Percentiles rank a stretch among this genome's conserved stretches.
These are phyloP conservation scores for Sparidentex hasta DNA, from an alignment of 2,797 vertebrate species.

Conservation along the genomic window DNA sequence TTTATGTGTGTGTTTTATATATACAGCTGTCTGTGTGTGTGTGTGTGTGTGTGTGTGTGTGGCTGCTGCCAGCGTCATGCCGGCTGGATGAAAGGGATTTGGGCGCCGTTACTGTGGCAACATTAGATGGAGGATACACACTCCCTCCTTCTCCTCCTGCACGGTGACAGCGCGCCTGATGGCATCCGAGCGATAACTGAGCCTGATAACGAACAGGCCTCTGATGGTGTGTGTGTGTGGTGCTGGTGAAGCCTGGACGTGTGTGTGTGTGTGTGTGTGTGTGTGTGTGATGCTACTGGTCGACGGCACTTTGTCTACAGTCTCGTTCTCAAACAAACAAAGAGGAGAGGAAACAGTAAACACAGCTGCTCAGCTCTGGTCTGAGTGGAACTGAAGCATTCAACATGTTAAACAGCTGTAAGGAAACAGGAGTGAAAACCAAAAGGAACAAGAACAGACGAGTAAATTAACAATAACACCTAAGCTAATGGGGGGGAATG, in stretches of 20 bases:
- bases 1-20: not conserved
- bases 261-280: not conserved
- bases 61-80: slow-evolving; percentile 61
- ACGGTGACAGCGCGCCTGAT: slow-evolving; percentile 53
- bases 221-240: not conserved
- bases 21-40: no score
- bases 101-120: slow-evolving; percentile 84
- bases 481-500: not conserved
- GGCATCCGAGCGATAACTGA: slow-evolving; percentile 38
- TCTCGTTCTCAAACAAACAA: not conserved
- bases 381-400: not conserved
- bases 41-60: slow-evolving; percentile 9
- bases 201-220: slow-evolving; percentile 21
- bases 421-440: not conserved
- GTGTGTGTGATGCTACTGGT: slow-evolving; percentile 17
- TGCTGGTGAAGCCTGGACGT: not conserved
- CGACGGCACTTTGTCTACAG: not conserved
- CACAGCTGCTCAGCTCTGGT: not conserved
- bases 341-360: not conserved
- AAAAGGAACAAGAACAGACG: no score
- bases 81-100: slow-evolving; percentile 74
- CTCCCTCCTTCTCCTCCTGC: slow-evolving; percentile 33
- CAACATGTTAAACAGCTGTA: not conserved
- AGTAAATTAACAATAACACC: not conserved
- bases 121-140: slow-evolving; percentile 73